Percentiles rank a stretch among this genome's conserved stretches.
Evolutionary conservation across 2,888 invertebrate genomes (phyloP).

Genomic region (Macroteleia sp.): DNA sequence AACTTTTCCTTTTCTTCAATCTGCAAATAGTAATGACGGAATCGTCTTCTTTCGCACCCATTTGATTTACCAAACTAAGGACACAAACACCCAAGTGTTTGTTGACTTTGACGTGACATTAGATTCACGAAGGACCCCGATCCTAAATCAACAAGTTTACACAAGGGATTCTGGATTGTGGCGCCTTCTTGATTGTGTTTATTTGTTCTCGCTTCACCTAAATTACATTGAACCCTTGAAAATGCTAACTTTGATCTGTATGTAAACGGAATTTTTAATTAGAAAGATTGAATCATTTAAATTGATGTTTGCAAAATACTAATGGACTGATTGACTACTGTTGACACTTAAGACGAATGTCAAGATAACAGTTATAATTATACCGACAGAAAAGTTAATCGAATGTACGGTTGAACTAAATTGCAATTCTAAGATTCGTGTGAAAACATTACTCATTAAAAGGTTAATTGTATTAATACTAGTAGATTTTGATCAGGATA

Average conservation of each 20-base stretch:
- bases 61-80: slow-evolving; percentile 1
- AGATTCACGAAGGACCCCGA: slow-evolving; percentile 5
- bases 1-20: neutral
- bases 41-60: slow-evolving; percentile 21
- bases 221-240: neutral
- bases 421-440: no score
- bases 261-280: slow-evolving; percentile 10
- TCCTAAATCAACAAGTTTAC: slow-evolving; percentile 55
- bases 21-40: slow-evolving; percentile 18
- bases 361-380: no score
- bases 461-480: no score
- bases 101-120: slow-evolving; percentile 5
- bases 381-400: no score
- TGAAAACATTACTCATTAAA: no score
- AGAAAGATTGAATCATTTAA: neutral
- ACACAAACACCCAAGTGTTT: neutral
- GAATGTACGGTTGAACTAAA: no score
- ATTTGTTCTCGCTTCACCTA: slow-evolving; percentile 22
- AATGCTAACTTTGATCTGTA: neutral
- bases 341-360: no score
- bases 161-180: slow-evolving; percentile 6
- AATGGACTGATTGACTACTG: no score
- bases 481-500: no score
- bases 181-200: slow-evolving; percentile 11
- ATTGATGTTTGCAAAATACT: no score